These are phyloP conservation scores for Carlito syrichta DNA, from an alignment of 2,113 vertebrate genomes.

Conservation along the genomic window DNA sequence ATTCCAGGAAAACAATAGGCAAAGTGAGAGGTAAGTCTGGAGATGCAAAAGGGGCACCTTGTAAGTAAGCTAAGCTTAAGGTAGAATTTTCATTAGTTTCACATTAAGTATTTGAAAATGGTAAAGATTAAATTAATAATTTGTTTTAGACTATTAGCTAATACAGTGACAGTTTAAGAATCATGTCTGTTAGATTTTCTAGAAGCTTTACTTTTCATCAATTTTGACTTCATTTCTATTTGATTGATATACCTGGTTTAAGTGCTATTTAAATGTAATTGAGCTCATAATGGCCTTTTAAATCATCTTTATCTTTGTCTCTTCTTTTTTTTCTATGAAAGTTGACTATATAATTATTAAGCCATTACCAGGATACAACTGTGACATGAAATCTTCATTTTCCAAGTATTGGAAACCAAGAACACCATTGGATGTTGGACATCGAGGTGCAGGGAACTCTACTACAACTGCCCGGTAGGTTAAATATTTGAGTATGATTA, in stretches of 20 bases:
- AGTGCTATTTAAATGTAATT: neutral
- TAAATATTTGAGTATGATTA: conserved; percentile 4
- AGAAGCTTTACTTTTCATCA: neutral
- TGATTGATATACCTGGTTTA: neutral
- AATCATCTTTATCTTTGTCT: neutral
- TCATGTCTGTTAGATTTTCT: neutral
- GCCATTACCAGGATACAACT: conserved; percentile 87
- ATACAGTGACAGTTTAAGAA: neutral
- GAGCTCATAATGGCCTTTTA: neutral
- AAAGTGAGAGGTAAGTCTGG: conserved; percentile 92
- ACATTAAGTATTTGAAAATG: neutral
- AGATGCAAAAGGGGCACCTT: neutral
- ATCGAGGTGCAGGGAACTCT: conserved; percentile 94
- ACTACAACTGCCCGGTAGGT: conserved; percentile 90
- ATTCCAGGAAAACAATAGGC: conserved; percentile 93
- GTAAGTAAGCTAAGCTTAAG: neutral
- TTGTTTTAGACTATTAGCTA: conserved; percentile 13
- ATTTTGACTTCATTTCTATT: conserved; percentile 16
- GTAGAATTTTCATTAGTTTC: conserved; percentile 32
- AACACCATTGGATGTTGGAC: conserved; percentile 92
- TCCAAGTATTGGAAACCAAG: conserved; percentile 95
- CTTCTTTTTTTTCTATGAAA: conserved; percentile 70
- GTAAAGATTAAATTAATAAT: neutral
- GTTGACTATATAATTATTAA: conserved; percentile 96
- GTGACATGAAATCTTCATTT: conserved; percentile 93